Evolutionary conservation across 2,113 vertebrate genomes (phyloP), one percentile per base, ranked within the genome.

Genomic region (Calyptommatus sinebrachiatus): DNA sequence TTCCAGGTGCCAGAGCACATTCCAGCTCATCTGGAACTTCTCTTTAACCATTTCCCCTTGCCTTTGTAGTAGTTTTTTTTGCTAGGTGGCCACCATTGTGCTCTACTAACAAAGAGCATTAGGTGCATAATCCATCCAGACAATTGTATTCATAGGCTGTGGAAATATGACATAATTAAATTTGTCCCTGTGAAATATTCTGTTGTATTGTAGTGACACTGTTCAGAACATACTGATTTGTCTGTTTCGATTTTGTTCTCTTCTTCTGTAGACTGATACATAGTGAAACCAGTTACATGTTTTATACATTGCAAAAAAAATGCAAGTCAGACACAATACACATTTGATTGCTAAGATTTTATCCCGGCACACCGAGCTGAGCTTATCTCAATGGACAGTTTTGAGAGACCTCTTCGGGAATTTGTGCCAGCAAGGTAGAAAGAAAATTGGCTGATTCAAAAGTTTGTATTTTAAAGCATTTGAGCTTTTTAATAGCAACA

Each of bases 21-120:
- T 91, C 90, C 86, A 85, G 14, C 35, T 87, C 79, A 84, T 68
- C 83, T 90, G 76, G 60, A 84, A 90, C 69, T 86, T 48, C 67
- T 82, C 31, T 53, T 81, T 45, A 85, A 68, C 60, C 72, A 89
- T 62, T 65, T 84, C 77, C 18, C 63, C 88, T 83, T 89, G 75
- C 53, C 16, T 85, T 84, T 82, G 65, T 76, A 80, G 26, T 67
- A 87, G 41, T 71, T 71, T 48, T n/a, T 28, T 22, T 0, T 80
- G 71, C 62, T 24, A 69, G 57, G 72, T 24, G 67, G 80, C 88
- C 85, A 60, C 72, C 50, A 83, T 89, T 85, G n/a, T 72, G 63
- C 7, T 57, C 75, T 76, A 24, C 9, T 75, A 75, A 60, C 10
- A 65, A 35, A 45, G 12, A 1, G 0, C 65, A 69, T 61, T 76